Evolutionary conservation across 2,888 invertebrate genomes (phyloP).

Genomic region (Koerneria pararmatus): DNA sequence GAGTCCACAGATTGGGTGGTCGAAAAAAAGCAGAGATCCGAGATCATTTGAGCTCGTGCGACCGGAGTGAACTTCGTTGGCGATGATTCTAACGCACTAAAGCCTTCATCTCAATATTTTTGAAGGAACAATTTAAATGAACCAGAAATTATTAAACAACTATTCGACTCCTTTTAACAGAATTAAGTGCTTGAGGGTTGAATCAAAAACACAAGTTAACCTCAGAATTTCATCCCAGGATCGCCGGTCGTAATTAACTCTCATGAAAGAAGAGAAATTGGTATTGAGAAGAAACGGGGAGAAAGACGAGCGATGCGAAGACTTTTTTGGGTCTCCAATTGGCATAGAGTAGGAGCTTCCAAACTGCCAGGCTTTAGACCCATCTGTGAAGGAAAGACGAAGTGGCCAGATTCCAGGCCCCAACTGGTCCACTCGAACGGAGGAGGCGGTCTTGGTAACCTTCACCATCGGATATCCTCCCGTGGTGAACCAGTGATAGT

Average conservation of each 20-base stretch:
- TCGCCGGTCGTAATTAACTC: conserved; percentile 41
- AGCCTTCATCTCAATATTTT: too few species aligned
- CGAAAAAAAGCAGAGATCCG: conserved; percentile 54
- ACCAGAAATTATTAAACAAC: too few species aligned
- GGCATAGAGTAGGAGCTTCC: background rate
- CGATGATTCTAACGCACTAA: conserved; percentile 22
- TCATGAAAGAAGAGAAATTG: conserved; percentile 41
- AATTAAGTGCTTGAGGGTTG: conserved; percentile 34
- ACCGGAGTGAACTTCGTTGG: conserved; percentile 36
- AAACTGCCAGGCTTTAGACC: conserved; percentile 15
- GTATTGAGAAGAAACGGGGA: conserved; percentile 32
- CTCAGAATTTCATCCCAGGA: conserved; percentile 41
- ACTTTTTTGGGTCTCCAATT: background rate
- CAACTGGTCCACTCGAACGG: conserved; percentile 12
- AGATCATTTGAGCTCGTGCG: conserved; percentile 50
- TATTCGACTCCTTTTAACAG: conserved; percentile 40
- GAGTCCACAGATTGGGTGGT: conserved; percentile 1
- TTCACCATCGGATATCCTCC: conserved; percentile 39
- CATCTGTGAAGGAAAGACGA: conserved; percentile 14
- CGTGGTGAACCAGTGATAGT: conserved; percentile 37
- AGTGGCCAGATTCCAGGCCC: conserved; percentile 9
- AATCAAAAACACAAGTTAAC: conserved; percentile 22
- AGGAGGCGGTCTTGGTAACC: conserved; percentile 19
- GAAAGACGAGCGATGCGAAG: too few species aligned
- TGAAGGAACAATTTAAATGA: too few species aligned